Percentiles rank a stretch among this genome's conserved stretches.
Evolutionary conservation across 2,888 invertebrate genomes (phyloP).

Genomic region (Drymonia ruficornis): DNA sequence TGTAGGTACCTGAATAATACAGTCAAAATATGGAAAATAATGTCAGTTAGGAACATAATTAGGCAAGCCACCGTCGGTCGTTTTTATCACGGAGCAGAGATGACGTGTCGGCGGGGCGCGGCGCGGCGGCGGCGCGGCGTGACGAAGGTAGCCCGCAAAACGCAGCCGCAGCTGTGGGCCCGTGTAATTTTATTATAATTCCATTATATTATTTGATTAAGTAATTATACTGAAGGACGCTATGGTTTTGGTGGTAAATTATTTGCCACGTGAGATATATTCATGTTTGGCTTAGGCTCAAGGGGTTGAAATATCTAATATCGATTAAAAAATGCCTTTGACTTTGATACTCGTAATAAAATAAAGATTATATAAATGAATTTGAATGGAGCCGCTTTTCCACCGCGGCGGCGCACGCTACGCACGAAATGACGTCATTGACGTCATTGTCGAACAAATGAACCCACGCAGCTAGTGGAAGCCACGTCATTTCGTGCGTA

Average conservation of each 20-base stretch:
- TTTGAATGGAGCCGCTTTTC: too few species aligned
- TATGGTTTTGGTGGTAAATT: slow-evolving; percentile 28
- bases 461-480: too few species aligned
- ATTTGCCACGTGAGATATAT: not conserved
- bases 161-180: slow-evolving; percentile 48
- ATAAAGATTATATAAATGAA: too few species aligned
- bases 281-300: not conserved
- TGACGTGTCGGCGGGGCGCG: slow-evolving; percentile 34
- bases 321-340: too few species aligned
- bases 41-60: not conserved
- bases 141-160: slow-evolving; percentile 59
- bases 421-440: too few species aligned
- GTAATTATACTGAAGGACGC: slow-evolving; percentile 38
- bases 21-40: not conserved
- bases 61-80: slow-evolving; percentile 9
- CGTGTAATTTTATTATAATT: slow-evolving; percentile 53
- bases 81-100: slow-evolving; percentile 27
- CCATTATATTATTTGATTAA: slow-evolving; percentile 43
- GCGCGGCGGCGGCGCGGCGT: slow-evolving; percentile 37
- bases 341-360: too few species aligned
- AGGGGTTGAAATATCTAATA: too few species aligned
- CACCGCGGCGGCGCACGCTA: too few species aligned
- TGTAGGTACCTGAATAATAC: not conserved
- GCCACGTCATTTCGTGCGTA: too few species aligned
- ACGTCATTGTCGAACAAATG: too few species aligned